Evolutionary conservation across 2,888 invertebrate genomes (phyloP).

Genomic region (Stratiomys singularior): DNA sequence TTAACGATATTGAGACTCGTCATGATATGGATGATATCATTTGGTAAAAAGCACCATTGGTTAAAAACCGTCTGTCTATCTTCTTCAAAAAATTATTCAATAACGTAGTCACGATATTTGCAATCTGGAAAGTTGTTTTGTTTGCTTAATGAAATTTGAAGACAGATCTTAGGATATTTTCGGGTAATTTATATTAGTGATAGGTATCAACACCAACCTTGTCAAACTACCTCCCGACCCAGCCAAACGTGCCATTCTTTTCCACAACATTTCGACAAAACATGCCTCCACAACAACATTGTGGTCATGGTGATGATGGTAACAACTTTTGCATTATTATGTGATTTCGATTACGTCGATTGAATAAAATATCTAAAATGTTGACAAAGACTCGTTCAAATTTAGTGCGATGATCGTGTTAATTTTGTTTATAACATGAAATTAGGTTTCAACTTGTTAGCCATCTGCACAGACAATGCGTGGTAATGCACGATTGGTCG

Average conservation of each 20-base stretch:
- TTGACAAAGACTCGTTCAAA: slow-evolving; percentile 11
- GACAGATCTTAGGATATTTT: not conserved
- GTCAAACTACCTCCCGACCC: too few relatives aligned
- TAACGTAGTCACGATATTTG: slow-evolving; percentile 21
- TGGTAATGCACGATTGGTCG: too few relatives aligned
- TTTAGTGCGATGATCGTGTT: not conserved
- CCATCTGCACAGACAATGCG: too few relatives aligned
- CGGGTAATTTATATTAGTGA: too few relatives aligned
- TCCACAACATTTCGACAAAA: too few relatives aligned
- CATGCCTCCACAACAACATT: not conserved
- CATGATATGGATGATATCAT: too few relatives aligned
- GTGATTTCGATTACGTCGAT: slow-evolving; percentile 26
- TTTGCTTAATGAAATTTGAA: slow-evolving; percentile 23
- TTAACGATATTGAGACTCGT: too few relatives aligned
- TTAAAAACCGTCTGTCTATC: not conserved
- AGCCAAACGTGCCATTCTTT: too few relatives aligned
- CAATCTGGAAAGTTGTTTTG: slow-evolving; percentile 22
- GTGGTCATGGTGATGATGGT: not conserved
- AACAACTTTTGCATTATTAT: slow-evolving; percentile 20
- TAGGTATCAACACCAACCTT: too few relatives aligned
- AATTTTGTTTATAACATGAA: too few relatives aligned
- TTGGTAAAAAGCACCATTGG: too few relatives aligned
- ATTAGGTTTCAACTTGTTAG: too few relatives aligned
- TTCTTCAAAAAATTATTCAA: slow-evolving; percentile 17
- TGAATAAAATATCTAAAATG: slow-evolving; percentile 5